Base-by-base conservation (phyloP, 2,113 vertebrate genomes). In the Campylorhamphus procurvoides region DNA sequence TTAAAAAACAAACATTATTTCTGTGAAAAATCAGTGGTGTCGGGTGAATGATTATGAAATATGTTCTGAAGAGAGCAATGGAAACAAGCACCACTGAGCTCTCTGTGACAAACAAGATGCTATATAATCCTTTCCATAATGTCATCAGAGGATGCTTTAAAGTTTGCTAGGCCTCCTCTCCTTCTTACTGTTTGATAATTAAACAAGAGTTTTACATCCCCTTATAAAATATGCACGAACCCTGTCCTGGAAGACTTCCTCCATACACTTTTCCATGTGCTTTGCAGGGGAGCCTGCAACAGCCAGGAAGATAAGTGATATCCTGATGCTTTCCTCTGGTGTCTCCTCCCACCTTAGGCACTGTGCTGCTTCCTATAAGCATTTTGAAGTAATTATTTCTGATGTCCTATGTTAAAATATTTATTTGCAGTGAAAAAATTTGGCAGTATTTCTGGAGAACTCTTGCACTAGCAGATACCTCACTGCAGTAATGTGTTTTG, bases 201-300 rank as follows among this genome's bases (percentile, higher is more conserved):
- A 37, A 37, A 67, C 16, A 24, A 40, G 14, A 33, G 15, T 53
- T 91, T 81, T n/a, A 3, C 7, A 10, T 0, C 3, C 5, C 4
- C 2, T 52, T 67, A 47, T 6, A n/a, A 78, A 64, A 50, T 18
- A 40, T 0, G 0, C 3, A n/a, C 1, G 0, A 52, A 82, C 2
- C 25, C 42, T 63, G 60, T 52, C n/a, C 13, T 28, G 35, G 37
- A 3, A 60, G 55, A 18, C 5, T 72, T 91, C 28, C 40, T 62
- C 42, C 1, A 0, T 55, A 1, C 4, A 6, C 12, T 2, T 42
- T 84, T 29, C 35, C 18, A 28, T 14, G 16, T 10, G 18, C 31
- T 69, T 80, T 69, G 14, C 7, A 17, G 15, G 6, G 40, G 5
- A 73, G 6, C 20, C 53, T 81, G 69, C 14, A 55, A 9, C 47